These are phyloP conservation scores for Lota lota DNA, from an alignment of 2,113 vertebrate species.

Conservation along the genomic window DNA sequence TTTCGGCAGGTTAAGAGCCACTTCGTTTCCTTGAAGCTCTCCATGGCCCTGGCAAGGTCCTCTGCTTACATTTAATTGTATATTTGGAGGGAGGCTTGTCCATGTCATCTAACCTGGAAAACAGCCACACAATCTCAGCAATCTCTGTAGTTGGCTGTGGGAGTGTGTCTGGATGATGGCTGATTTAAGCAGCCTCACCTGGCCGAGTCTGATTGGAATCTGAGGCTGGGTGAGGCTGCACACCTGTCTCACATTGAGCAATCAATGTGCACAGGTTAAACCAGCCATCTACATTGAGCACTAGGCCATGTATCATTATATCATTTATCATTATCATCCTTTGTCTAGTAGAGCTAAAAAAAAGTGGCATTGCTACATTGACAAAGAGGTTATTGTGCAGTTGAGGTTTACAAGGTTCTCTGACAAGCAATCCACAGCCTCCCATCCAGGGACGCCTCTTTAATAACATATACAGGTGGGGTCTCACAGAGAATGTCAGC, in stretches of 20 bases:
- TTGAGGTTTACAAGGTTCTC: slow-evolving; percentile 17
- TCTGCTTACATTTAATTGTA: slow-evolving; percentile 17
- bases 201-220: no score
- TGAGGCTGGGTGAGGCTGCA: no score
- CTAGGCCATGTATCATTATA: no score
- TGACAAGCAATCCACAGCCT: slow-evolving; percentile 18
- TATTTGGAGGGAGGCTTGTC: slow-evolving; percentile 19
- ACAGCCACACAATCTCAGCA: slow-evolving; percentile 10
- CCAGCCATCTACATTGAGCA: no score
- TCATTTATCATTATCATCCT: no score
- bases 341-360: no score
- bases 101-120: slow-evolving; percentile 8
- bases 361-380: no score
- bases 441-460: slow-evolving; percentile 24
- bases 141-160: slow-evolving; percentile 7
- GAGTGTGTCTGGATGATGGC: no score
- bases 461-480: slow-evolving; percentile 8
- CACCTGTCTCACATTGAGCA: no score
- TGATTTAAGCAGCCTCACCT: no score
- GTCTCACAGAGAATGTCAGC: no score
- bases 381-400: slow-evolving; percentile 22
- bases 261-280: no score
- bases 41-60: slow-evolving; percentile 20
- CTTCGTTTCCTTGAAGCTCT: slow-evolving; percentile 23
- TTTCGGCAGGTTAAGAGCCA: slow-evolving; percentile 13